Base-by-base conservation (phyloP, 2,113 vertebrate genomes). In the Cranoglanis bouderius region DNA sequence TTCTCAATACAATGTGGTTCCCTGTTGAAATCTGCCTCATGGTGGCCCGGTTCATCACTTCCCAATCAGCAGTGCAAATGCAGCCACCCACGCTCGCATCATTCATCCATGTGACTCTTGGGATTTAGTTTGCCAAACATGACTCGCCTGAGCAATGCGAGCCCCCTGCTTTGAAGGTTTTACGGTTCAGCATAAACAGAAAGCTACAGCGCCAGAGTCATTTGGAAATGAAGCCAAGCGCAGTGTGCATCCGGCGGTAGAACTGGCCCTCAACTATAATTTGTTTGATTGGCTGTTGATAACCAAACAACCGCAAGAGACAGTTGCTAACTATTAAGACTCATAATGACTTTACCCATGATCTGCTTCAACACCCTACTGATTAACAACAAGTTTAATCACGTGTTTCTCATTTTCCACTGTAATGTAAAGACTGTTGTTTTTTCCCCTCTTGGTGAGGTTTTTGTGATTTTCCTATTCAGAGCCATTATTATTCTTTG, bases 41-140 rank as follows among this genome's bases (percentile, higher is more conserved):
- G 75, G 49, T 85, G 88, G 75, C 59, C 83, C 8, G 59, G 72
- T 65, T 89, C 88, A 55, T 89, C 61, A 53, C 74, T 55, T 89
- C 59, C 43, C 83, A 89, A 85, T 89, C 88, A 81, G 75, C 59
- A 21, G 74, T 21, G 26, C 88, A 55, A 78, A 75, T n/a, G n/a
- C 24, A 43, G 35, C 72, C 26, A 32, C 74, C 83, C 49, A 81
- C 32, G 19, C 49, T 55, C 49, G 26, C 24, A 55, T 43, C 43
- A 19, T 77, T 63, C 40, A 84, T 61, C 35, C 49, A 77, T 4
- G 13, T 12, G 43, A 65, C 53, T 85, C 59, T 29, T 16, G 74
- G 74, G 88, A 89, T 70, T 67, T 40, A 46, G 32, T 57, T 70
- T 67, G 46, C 4, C 38, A 85, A 89, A 55, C 72, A 57, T 2